Evolutionary conservation across 2,797 vertebrate genomes (phyloP), one percentile per base, ranked within the genome.

Genomic region (Chlorospingus flavigularis): DNA sequence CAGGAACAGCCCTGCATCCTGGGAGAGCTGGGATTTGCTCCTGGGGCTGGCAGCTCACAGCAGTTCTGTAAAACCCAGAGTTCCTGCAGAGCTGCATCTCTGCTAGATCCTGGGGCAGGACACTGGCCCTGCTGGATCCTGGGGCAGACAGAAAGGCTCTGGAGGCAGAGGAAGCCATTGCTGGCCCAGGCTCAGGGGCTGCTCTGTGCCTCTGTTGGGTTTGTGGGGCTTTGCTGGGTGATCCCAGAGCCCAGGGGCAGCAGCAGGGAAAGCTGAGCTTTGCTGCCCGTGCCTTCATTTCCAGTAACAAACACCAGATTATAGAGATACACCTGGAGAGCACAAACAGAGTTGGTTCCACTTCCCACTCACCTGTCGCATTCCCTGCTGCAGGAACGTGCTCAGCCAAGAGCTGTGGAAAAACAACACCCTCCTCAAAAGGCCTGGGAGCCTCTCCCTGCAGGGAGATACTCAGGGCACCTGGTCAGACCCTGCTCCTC

Each of bases 271-370:
- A 16, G 43, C 28, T 54, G 79, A 72, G 67, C 33, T 61, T 17
- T 37, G 58, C 68, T 73, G 65, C 47, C 66, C 55, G 31, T 0
- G 1, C 47, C 55, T n/a, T 16, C 48, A 17, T 4, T 30, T 30
- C 26, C 42, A 17, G 19, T 2, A 4, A 51, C 15, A 15, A 58
- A 45, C 13, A n/a, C 4, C 53, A 24, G 71, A 7, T n/a, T 1
- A 6, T 1, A 4, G 33, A 15, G 42, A 39, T 6, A 5, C 1
- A 3, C 9, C 57, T 20, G 66, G 35, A 53, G 54, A 2, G 17
- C 21, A 24, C 11, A 24, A 39, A 12, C 9, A 7, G 3, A 12
- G 0, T 0, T 10, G 24, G 4, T 48, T 67, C 28, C 37, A 1
- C 4, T 1, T 20, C n/a, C 39, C 24, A 10, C 31, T 28, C 17